Evolutionary conservation across 2,113 vertebrate genomes (phyloP).

Genomic region (Cyphomyrus discorhynchus): DNA sequence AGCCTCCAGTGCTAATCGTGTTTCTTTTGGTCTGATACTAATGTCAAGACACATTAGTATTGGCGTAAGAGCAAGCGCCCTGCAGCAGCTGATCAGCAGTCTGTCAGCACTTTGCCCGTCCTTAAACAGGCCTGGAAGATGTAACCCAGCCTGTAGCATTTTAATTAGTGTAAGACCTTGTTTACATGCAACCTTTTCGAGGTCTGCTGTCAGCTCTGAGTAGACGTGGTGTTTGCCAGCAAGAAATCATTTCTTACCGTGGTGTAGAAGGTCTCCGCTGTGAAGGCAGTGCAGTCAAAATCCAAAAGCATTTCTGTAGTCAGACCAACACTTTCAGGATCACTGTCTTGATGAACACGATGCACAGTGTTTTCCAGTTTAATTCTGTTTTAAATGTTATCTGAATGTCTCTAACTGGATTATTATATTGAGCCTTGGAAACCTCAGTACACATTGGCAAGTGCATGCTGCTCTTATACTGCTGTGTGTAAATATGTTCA

Average conservation of each 20-base stretch:
- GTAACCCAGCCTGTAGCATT: neutral
- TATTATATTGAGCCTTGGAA: neutral
- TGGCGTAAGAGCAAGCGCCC: neutral
- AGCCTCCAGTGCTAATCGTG: neutral
- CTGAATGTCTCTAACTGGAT: neutral
- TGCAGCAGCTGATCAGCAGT: neutral
- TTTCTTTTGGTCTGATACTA: neutral
- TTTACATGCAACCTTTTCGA: neutral
- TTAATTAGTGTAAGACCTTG: neutral
- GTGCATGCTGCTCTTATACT: neutral
- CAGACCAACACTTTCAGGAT: neutral
- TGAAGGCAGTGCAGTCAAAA: neutral
- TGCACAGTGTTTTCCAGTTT: neutral
- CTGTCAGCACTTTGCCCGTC: neutral
- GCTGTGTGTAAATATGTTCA: neutral
- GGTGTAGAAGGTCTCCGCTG: neutral
- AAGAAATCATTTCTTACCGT: neutral
- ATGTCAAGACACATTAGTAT: neutral
- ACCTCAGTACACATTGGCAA: neutral
- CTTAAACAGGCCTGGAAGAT: neutral
- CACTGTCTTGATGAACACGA: neutral
- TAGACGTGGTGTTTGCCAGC: neutral
- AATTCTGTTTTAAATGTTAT: neutral
- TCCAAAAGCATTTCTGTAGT: neutral
- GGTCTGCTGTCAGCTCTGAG: neutral